Evolutionary conservation across 1,140 invertebrate genomes (phyloP).

Genomic region (Trichonephila inaurata): DNA sequence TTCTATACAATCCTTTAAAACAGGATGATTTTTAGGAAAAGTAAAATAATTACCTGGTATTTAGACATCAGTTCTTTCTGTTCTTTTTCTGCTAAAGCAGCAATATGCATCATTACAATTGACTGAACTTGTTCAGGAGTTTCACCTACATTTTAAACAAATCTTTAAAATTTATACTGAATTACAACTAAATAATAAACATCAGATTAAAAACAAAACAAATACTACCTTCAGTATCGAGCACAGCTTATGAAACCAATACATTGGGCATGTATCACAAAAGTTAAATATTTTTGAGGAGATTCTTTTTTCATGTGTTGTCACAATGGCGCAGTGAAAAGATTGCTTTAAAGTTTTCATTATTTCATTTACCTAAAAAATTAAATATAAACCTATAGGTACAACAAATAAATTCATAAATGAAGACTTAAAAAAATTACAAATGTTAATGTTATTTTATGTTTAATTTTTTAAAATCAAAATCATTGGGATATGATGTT

Average conservation of each 20-base stretch:
- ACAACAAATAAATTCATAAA: too few relatives aligned
- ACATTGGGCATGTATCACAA: conserved; percentile 95
- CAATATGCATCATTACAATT: conserved; percentile 70
- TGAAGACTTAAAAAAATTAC: too few relatives aligned
- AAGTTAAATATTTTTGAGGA: conserved; percentile 81
- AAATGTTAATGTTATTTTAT: too few relatives aligned
- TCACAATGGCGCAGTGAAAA: conserved; percentile 86
- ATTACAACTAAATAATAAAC: background rate
- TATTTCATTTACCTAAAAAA: conserved; percentile 82
- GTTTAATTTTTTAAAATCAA: too few relatives aligned
- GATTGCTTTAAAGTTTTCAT: conserved; percentile 90
- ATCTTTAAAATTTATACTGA: background rate
- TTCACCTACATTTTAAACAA: conserved; percentile 33
- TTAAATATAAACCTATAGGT: too few relatives aligned
- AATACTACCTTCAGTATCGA: conserved; percentile 88
- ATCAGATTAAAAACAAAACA: background rate
- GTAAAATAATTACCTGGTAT: conserved; percentile 52
- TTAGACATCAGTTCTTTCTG: conserved; percentile 75
- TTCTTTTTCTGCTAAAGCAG: conserved; percentile 69
- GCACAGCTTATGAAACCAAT: conserved; percentile 95
- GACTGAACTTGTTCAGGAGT: conserved; percentile 62
- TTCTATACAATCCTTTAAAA: too few relatives aligned
- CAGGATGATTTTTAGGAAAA: too few relatives aligned
- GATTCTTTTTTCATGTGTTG: conserved; percentile 79
- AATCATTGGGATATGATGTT: too few relatives aligned